A percentile compares a stretch with the other conserved stretches of the same genome.
Evolutionary conservation across 2,888 invertebrate species (phyloP).

Genomic region (Apamea monoglypha): DNA sequence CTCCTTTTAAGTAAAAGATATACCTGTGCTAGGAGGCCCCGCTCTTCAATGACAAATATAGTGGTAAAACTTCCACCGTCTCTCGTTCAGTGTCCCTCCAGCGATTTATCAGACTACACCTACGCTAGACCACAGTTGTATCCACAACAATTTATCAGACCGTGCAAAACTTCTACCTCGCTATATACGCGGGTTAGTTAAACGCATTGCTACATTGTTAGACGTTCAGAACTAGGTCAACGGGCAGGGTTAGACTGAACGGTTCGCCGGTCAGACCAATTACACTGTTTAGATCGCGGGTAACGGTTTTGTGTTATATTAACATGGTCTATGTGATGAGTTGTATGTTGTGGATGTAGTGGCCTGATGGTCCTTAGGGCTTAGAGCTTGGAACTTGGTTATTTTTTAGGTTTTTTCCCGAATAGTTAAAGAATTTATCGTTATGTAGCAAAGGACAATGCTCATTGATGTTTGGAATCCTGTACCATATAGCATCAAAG

Average conservation of each 20-base stretch:
- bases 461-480: too few species aligned
- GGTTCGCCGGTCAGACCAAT: conserved; percentile 33
- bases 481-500: too few species aligned
- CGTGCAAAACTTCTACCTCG: neutral
- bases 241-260: conserved; percentile 40
- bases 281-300: conserved; percentile 43
- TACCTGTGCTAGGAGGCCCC: too few species aligned
- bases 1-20: too few species aligned
- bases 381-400: neutral
- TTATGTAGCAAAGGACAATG: too few species aligned
- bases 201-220: conserved; percentile 40
- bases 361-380: neutral
- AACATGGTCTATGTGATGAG: neutral
- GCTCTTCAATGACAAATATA: too few species aligned
- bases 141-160: conserved; percentile 17
- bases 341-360: neutral
- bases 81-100: neutral
- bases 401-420: neutral
- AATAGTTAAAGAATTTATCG: neutral
- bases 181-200: conserved; percentile 21
- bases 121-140: conserved; percentile 2
- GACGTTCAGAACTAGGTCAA: conserved; percentile 54
- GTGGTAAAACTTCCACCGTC: neutral
- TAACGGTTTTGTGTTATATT: neutral
- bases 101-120: neutral